phyloP scores from a whole-genome alignment of 2,113 vertebrate genomes.

The Pandion haliaetus region DNA sequence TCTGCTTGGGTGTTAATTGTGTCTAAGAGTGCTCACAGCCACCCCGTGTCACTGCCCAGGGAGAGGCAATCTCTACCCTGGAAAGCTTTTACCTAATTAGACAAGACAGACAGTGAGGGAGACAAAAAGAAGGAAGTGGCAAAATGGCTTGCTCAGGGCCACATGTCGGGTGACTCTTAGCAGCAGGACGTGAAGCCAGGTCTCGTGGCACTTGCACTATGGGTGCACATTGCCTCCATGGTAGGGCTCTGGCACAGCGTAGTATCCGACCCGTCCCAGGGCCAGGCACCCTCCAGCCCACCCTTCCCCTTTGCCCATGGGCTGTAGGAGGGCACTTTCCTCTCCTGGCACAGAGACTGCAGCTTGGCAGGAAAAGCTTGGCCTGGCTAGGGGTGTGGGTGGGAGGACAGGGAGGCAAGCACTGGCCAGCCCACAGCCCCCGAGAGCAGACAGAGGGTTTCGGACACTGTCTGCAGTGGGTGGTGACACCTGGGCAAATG shows the following conservation, averaged over 20 bases:
- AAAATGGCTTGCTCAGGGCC: not conserved
- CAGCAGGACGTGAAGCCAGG: not conserved
- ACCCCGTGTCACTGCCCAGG: not conserved
- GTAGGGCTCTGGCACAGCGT: accelerated
- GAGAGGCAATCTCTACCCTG: not conserved
- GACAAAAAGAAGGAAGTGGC: constrained; percentile 17
- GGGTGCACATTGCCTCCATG: not conserved
- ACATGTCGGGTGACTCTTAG: not conserved
- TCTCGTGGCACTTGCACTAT: not conserved
- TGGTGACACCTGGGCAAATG: not conserved
- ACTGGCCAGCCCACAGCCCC: not conserved
- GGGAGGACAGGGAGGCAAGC: not conserved
- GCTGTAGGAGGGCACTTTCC: not conserved
- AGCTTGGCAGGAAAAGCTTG: not conserved
- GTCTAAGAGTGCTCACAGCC: not conserved
- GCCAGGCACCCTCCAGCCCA: not conserved
- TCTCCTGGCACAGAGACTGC: not conserved
- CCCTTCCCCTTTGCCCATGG: accelerated
- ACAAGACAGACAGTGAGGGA: not conserved
- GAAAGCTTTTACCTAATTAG: constrained; percentile 47
- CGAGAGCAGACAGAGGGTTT: not conserved
- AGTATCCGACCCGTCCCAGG: accelerated
- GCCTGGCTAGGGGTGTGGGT: accelerated
- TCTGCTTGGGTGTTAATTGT: not conserved
- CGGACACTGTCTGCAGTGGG: not conserved